Percentiles rank a stretch among this genome's conserved stretches.
phyloP scores from a whole-genome alignment of 1,140 invertebrate genomes.

The Procambarus virginalis region DNA sequence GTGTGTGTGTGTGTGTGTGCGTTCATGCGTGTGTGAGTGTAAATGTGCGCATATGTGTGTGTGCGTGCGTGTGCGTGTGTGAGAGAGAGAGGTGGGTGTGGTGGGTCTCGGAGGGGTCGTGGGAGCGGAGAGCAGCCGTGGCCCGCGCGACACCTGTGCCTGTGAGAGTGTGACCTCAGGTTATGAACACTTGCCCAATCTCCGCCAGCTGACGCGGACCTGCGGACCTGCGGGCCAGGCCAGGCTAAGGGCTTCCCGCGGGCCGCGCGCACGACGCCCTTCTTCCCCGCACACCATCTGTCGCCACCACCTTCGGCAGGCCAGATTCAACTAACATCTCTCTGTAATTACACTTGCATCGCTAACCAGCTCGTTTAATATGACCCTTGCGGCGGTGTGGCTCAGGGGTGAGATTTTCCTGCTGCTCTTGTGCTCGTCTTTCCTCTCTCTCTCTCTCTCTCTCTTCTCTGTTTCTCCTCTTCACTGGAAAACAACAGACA shows the following conservation, averaged over 20 bases:
- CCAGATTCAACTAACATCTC: constrained; percentile 6
- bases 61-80: neutral
- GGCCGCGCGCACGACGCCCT: neutral
- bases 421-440: no score
- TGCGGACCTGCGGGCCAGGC: neutral
- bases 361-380: neutral
- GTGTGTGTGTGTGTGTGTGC: no score
- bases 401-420: neutral
- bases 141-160: neutral
- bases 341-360: neutral
- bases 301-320: neutral
- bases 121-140: neutral
- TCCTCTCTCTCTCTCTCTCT: no score
- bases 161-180: neutral
- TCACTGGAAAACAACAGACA: no score
- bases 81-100: neutral
- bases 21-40: neutral
- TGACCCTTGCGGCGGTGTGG: neutral
- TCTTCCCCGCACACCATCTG: neutral
- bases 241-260: no score
- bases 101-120: neutral
- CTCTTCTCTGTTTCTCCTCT: no score
- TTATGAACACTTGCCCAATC: neutral
- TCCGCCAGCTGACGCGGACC: neutral
- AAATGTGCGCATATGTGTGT: no score